Conservation (phyloP, 1,140 invertebrate species). For the Cotesia typhae region DNA sequence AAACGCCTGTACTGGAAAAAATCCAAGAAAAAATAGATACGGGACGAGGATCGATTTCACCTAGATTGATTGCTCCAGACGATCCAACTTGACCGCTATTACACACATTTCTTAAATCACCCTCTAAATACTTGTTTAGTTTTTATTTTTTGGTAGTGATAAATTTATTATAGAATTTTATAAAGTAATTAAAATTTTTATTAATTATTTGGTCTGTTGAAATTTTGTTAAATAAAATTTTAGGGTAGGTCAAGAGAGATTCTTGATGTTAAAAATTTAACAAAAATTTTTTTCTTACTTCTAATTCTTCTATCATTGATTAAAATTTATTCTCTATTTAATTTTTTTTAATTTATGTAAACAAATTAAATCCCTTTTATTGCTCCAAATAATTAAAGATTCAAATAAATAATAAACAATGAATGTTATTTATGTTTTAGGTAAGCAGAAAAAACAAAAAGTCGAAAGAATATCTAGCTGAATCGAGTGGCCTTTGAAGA, state of each 20-base stretch:
- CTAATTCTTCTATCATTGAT: not conserved
- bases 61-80: constrained; percentile 56
- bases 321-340: constrained; percentile 2
- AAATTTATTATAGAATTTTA: too few relatives aligned
- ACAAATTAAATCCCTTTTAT: too few relatives aligned
- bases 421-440: constrained; percentile 1
- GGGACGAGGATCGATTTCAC: constrained; percentile 46
- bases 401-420: not conserved
- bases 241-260: too few relatives aligned
- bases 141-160: not conserved
- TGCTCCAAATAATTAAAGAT: not conserved
- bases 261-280: too few relatives aligned
- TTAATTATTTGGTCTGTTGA: too few relatives aligned
- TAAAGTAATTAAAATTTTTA: too few relatives aligned
- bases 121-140: not conserved
- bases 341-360: too few relatives aligned
- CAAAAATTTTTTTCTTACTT: too few relatives aligned
- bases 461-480: not conserved
- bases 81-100: constrained; percentile 27
- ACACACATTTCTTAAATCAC: constrained; percentile 18
- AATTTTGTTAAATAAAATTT: too few relatives aligned
- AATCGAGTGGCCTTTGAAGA: constrained; percentile 11
- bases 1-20: too few relatives aligned
- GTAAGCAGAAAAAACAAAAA: not conserved
- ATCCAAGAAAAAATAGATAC: constrained; percentile 4